phyloP scores from a whole-genome alignment of 2,888 invertebrate genomes.

The Platerodrilus igneus region DNA sequence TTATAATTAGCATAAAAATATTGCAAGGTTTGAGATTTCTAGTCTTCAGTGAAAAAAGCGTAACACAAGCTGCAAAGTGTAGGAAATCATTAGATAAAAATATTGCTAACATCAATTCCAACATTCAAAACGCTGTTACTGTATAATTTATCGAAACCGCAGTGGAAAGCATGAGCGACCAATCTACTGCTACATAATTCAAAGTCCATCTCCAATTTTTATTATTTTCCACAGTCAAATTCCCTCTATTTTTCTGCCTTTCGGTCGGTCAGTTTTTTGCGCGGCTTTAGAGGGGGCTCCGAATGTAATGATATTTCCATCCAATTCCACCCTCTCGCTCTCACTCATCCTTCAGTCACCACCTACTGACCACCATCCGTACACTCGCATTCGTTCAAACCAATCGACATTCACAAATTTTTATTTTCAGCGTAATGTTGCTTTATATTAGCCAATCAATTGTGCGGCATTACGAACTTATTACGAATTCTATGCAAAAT shows the following conservation, averaged over 20 bases:
- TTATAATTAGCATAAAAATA: too few relatives aligned
- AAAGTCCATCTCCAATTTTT: slow-evolving; percentile 52
- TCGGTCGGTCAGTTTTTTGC: slow-evolving; percentile 48
- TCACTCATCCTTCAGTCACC: slow-evolving; percentile 23
- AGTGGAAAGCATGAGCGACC: slow-evolving; percentile 34
- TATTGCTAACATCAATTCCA: too few relatives aligned
- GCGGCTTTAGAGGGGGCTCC: slow-evolving; percentile 45
- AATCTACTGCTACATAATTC: slow-evolving; percentile 49
- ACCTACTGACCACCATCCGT: slow-evolving; percentile 41
- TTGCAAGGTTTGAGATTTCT: too few relatives aligned
- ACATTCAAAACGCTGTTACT: too few relatives aligned
- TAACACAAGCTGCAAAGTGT: too few relatives aligned
- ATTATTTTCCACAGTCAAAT: slow-evolving; percentile 52
- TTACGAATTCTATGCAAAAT: slow-evolving; percentile 30
- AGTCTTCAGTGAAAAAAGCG: too few relatives aligned
- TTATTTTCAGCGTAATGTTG: slow-evolving; percentile 33
- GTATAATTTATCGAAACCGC: slow-evolving; percentile 20
- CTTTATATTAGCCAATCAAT: slow-evolving; percentile 38
- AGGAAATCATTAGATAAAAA: too few relatives aligned
- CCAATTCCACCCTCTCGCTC: slow-evolving; percentile 42
- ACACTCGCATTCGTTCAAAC: slow-evolving; percentile 36
- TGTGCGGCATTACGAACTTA: slow-evolving; percentile 33
- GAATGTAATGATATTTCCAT: slow-evolving; percentile 50
- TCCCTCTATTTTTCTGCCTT: slow-evolving; percentile 51
- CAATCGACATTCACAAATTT: slow-evolving; percentile 36